Evolutionary conservation across 2,797 vertebrate species (phyloP), one percentile per base, ranked within the genome.

Genomic region (Cyprinella venusta): DNA sequence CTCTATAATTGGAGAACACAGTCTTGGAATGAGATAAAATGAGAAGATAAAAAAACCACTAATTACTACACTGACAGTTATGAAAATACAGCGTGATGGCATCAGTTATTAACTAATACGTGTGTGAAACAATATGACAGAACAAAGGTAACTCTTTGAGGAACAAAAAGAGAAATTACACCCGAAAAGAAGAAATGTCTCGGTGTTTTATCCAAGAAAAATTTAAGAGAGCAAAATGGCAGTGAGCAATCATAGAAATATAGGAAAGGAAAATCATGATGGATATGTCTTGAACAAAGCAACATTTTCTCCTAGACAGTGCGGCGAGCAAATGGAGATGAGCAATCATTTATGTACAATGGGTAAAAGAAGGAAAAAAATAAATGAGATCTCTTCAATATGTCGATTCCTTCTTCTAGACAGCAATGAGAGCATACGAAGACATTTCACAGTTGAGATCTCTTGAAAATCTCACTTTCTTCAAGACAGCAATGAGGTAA

Each of bases 71-170:
- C 21, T 0, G 18, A 54, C 48, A 21, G 33, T 18, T 65, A 81
- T 52, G 70, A 81, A 74, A 52, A 74, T 63, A 74, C 70, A 81
- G 42, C 6, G 21, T 52, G 61, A 82, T 67, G 71, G 48, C 71
- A 82, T 59, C 71, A 82, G 70, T 76, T 75, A 82, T 56, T 82
- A 75, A 65, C 15, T 65, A 67, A 75, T 82, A 54, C 10, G 65
- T 26, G 16, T 74, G 61, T 82, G 48, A 40, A 82, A 65, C 68
- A 13, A 82, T 65, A 75, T 19, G 70, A 67, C 70, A 64, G 70
- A 81, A 75, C 45, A 75, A 54, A 81, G 33, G 45, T n/a, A 74
- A 81, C n/a, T 54, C 21, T 52, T 26, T 45, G 3, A 19, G 59
- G 70, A 64, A 64, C 40, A 74, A 75, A 50, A 26, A 54, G 8